A percentile compares a stretch with the other conserved stretches of the same genome.
phyloP scores from a whole-genome alignment of 2,888 invertebrate species.

The Callinectes sapidus region DNA sequence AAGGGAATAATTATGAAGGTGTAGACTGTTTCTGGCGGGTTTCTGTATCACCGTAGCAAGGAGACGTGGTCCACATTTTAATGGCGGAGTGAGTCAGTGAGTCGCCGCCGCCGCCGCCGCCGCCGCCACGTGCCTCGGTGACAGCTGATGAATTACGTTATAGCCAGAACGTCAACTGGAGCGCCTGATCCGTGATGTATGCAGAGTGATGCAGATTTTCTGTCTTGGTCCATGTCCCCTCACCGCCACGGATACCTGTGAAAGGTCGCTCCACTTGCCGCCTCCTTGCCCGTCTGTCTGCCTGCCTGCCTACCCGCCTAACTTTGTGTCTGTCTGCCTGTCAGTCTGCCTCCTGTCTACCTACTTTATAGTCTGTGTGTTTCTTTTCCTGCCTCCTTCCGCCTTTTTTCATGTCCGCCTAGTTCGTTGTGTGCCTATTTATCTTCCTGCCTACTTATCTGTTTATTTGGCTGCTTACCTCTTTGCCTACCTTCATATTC shows the following conservation, averaged over 20 bases:
- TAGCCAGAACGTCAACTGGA: conserved; percentile 19
- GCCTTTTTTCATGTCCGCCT: no score
- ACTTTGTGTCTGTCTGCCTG: neutral
- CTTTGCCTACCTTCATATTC: neutral
- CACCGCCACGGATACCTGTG: neutral
- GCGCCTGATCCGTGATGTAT: conserved; percentile 48
- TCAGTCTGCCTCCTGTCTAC: neutral
- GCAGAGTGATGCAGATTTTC: conserved; percentile 46
- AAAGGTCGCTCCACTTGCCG: conserved; percentile 2
- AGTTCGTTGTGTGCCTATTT: neutral
- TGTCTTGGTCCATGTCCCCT: conserved; percentile 24
- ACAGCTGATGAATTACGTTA: conserved; percentile 54
- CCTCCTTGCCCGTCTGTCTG: neutral
- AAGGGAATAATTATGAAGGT: neutral
- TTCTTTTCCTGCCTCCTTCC: neutral
- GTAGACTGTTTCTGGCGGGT: neutral
- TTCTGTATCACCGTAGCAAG: neutral
- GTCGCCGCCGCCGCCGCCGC: neutral
- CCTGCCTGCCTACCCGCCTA: neutral
- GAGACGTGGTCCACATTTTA: neutral
- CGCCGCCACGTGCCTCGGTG: conserved; percentile 22
- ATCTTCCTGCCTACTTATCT: neutral
- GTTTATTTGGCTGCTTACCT: neutral
- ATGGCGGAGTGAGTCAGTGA: neutral
- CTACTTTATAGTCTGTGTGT: neutral